Conservation (phyloP, 2,888 invertebrate species). For the Schizaphis graminum region DNA sequence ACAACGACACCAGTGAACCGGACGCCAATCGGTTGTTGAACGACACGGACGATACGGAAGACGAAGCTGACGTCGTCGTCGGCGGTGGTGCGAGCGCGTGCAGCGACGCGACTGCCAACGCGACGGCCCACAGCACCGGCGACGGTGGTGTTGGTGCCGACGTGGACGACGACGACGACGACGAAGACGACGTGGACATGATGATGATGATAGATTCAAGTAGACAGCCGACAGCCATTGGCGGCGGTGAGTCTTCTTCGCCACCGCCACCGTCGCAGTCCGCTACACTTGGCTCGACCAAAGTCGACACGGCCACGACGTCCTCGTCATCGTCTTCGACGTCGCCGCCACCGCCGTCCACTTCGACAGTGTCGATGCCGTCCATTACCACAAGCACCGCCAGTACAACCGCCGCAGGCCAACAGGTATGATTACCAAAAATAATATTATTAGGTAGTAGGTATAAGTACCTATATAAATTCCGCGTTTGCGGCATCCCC, state of each 20-base stretch:
- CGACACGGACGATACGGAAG: not conserved
- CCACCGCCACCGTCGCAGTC: not conserved
- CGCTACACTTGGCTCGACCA: not conserved
- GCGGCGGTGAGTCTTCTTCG: not conserved
- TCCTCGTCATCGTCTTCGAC: not conserved
- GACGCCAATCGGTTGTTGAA: slow-evolving; percentile 4
- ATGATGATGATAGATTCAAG: slow-evolving; percentile 50
- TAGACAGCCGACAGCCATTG: not conserved
- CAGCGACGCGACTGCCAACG: not conserved
- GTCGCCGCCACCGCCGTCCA: not conserved
- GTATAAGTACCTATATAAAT: too few relatives aligned
- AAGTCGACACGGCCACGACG: slow-evolving; percentile 14
- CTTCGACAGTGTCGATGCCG: not conserved
- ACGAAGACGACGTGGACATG: slow-evolving; percentile 45
- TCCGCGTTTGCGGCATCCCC: too few relatives aligned
- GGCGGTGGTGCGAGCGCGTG: not conserved
- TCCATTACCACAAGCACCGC: not conserved
- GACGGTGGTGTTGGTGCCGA: not conserved
- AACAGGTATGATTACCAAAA: not conserved
- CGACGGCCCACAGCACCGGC: not conserved
- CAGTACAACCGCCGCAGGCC: not conserved
- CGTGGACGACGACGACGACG: not conserved
- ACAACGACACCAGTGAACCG: not conserved
- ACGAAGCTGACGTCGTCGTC: slow-evolving; percentile 5
- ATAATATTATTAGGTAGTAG: too few relatives aligned